These are phyloP conservation scores for Desoria tigrina DNA, from an alignment of 2,888 invertebrate genomes.

Conservation along the genomic window DNA sequence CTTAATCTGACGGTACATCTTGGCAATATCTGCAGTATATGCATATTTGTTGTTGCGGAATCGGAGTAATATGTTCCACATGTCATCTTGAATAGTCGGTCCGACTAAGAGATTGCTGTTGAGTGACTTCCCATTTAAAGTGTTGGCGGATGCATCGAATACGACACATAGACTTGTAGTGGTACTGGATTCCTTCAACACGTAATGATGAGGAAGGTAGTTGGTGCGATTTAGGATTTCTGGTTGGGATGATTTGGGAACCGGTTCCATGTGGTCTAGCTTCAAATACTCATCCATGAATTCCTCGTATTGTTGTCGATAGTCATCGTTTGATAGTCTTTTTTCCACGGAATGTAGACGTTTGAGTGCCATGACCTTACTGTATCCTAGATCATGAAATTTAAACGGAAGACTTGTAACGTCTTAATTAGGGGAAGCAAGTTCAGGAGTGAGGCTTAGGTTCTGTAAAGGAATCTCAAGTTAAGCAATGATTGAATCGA, in stretches of 20 bases:
- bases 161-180: conserved; percentile 54
- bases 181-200: conserved; percentile 46
- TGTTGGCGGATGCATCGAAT: conserved; percentile 54
- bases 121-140: conserved; percentile 46
- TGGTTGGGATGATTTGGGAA: conserved; percentile 8
- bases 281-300: conserved; percentile 49
- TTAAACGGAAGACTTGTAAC: too few species aligned
- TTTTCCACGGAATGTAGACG: conserved; percentile 12
- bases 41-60: conserved; percentile 53
- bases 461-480: too few species aligned
- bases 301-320: conserved; percentile 40
- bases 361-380: too few species aligned
- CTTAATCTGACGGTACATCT: too few species aligned
- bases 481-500: too few species aligned
- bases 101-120: conserved; percentile 54
- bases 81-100: conserved; percentile 52
- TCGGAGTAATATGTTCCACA: conserved; percentile 52
- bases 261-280: conserved; percentile 47
- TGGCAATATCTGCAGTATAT: conserved; percentile 52
- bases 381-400: too few species aligned
- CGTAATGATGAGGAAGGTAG: conserved; percentile 54
- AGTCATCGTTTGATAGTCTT: conserved; percentile 43
- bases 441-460: too few species aligned
- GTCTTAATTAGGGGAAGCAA: conserved; percentile 25
- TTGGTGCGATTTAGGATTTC: background rate